Base-by-base conservation (phyloP, 2,113 vertebrate species). In the Gobiocypris rarus region DNA sequence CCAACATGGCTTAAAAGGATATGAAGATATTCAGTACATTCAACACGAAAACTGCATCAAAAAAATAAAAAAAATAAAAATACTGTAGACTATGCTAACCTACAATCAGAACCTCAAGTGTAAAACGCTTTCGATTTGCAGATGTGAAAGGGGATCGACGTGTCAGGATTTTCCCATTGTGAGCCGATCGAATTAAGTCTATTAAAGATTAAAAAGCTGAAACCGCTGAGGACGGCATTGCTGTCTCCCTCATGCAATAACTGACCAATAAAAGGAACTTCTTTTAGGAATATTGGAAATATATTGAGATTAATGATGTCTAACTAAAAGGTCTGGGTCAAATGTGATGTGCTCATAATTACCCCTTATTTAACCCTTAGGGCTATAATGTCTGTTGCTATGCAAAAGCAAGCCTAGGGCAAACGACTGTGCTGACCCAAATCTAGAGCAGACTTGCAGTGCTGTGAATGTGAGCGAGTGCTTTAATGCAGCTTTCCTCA, bases 351-450 rank as follows among this genome's bases (percentile, higher is more conserved):
- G 28, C 65, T 58, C 41, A 78, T 78, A 79, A 77, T 83, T 85
- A 85, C 56, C 77, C 69, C 84, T 65, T 56, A 17, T 70, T 73
- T 82, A 84, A 70, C 52, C n/a, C 70, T 43, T 54, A 48, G 85
- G 90, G 90, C 86, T 88, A 86, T 86, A 85, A 71, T 63, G 78
- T 84, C 54, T 75, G 87, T 87, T 88, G 88, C 88, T 82, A 86
- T 82, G 88, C 89, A 88, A 89, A 90, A 82, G 43, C 84, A 84
- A 82, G 84, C 86, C 74, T 4, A 8, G 83, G 87, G 85, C 74
- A 76, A 88, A 70, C 63, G 70, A 79, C 86, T 87, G 85, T 87
- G 77, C 75, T 90, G 91, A 91, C 91, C 90, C 88, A 91, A 91
- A 92, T 92, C 85, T 89, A 85, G 90, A 87, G 88, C 89, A 83